Conservation (phyloP, 2,888 invertebrate genomes). For the Microdon myrmicae region DNA sequence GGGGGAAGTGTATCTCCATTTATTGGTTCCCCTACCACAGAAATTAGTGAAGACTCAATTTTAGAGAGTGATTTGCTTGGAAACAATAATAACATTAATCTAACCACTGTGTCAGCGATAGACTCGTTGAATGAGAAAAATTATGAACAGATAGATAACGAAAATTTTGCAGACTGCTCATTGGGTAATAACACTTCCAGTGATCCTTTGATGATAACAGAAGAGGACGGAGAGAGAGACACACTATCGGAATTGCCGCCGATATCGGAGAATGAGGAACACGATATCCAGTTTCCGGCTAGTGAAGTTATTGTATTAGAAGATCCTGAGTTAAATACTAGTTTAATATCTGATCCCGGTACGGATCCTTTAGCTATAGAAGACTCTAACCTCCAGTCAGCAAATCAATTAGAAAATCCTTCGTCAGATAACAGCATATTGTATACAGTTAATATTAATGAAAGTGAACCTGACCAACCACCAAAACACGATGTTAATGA, state of each 20-base stretch:
- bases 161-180: constrained; percentile 20
- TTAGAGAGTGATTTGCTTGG: constrained; percentile 33
- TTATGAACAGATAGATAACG: constrained; percentile 54
- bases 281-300: constrained; percentile 36
- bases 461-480: constrained; percentile 31
- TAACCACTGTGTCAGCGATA: constrained; percentile 17
- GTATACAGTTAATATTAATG: constrained; percentile 54
- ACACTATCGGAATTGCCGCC: constrained; percentile 56
- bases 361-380: constrained; percentile 66
- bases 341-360: constrained; percentile 59
- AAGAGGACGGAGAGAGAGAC: constrained; percentile 55
- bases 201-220: constrained; percentile 30
- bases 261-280: constrained; percentile 34
- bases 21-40: constrained; percentile 56
- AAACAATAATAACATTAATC: background rate
- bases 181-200: constrained; percentile 7
- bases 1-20: constrained; percentile 63
- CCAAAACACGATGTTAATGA: constrained; percentile 42
- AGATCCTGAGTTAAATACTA: constrained; percentile 58
- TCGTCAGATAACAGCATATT: constrained; percentile 56
- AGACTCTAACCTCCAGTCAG: constrained; percentile 50
- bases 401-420: constrained; percentile 40
- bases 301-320: constrained; percentile 61
- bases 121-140: constrained; percentile 21
- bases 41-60: constrained; percentile 13